Percentiles rank a stretch among this genome's conserved stretches.
phyloP scores from a whole-genome alignment of 2,113 vertebrate genomes.

The Nerophis ophidion region DNA sequence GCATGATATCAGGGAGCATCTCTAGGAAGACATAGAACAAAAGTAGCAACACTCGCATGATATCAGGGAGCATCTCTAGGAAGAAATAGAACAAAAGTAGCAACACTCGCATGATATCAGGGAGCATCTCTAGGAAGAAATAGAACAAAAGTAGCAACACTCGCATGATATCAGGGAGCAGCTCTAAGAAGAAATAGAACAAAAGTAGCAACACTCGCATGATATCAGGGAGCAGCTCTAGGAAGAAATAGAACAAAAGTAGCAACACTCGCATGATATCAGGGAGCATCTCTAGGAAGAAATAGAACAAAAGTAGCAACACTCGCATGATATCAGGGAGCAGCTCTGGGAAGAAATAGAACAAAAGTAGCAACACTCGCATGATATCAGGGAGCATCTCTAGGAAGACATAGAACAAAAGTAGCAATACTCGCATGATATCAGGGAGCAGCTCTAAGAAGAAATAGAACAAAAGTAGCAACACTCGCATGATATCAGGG shows the following conservation, averaged over 20 bases:
- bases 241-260: slow-evolving; percentile 18
- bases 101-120: slow-evolving; percentile 16
- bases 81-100: slow-evolving; percentile 20
- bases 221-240: slow-evolving; percentile 25
- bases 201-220: slow-evolving; percentile 22
- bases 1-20: slow-evolving; percentile 13
- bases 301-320: slow-evolving; percentile 23
- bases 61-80: slow-evolving; percentile 25
- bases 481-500: slow-evolving; percentile 14
- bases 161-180: slow-evolving; percentile 14
- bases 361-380: slow-evolving; percentile 21
- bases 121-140: slow-evolving; percentile 29
- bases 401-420: slow-evolving; percentile 26
- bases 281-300: slow-evolving; percentile 27
- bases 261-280: slow-evolving; percentile 18
- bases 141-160: slow-evolving; percentile 21
- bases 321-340: slow-evolving; percentile 14
- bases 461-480: slow-evolving; percentile 20
- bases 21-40: slow-evolving; percentile 31
- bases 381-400: slow-evolving; percentile 19
- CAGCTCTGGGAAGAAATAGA: slow-evolving; percentile 27
- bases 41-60: slow-evolving; percentile 18
- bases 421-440: slow-evolving; percentile 11
- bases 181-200: slow-evolving; percentile 27
- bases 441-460: slow-evolving; percentile 26